Evolutionary conservation across 1,140 invertebrate species (phyloP).

Genomic region (Ladona fulva): DNA sequence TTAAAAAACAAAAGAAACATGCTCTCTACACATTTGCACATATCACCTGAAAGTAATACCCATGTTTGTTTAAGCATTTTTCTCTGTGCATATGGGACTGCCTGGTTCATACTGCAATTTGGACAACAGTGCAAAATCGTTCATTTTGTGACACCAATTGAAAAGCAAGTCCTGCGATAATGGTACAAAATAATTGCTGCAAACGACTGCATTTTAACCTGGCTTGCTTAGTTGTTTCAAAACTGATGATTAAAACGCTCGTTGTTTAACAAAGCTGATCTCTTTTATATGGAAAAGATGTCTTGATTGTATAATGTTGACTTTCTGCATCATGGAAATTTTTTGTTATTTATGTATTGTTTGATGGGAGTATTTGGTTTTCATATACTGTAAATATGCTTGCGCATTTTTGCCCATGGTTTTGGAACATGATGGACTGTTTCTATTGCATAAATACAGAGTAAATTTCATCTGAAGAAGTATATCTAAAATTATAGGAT

Average conservation of each 20-base stretch:
- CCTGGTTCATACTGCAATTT: not conserved
- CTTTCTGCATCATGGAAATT: not conserved
- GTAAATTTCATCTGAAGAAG: too few relatives aligned
- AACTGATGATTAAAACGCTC: not conserved
- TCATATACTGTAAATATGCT: too few relatives aligned
- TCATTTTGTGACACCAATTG: not conserved
- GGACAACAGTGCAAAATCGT: not conserved
- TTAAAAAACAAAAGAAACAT: not conserved
- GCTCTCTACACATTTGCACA: not conserved
- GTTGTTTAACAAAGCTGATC: not conserved
- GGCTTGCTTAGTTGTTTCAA: not conserved
- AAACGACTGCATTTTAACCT: not conserved
- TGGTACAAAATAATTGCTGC: slow-evolving; percentile 1
- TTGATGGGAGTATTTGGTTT: not conserved
- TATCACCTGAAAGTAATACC: not conserved
- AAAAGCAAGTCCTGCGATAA: not conserved
- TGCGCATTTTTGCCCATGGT: too few relatives aligned
- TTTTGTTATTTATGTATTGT: not conserved
- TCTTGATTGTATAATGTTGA: not conserved
- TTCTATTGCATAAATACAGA: too few relatives aligned
- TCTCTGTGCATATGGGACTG: not conserved
- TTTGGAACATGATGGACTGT: too few relatives aligned
- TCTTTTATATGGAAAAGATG: not conserved
- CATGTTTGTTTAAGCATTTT: not conserved
- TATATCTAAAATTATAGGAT: too few relatives aligned